Percentiles rank a stretch among this genome's conserved stretches.
These are phyloP conservation scores for Microplitis manilae DNA, from an alignment of 2,888 invertebrate genomes.

Conservation along the genomic window DNA sequence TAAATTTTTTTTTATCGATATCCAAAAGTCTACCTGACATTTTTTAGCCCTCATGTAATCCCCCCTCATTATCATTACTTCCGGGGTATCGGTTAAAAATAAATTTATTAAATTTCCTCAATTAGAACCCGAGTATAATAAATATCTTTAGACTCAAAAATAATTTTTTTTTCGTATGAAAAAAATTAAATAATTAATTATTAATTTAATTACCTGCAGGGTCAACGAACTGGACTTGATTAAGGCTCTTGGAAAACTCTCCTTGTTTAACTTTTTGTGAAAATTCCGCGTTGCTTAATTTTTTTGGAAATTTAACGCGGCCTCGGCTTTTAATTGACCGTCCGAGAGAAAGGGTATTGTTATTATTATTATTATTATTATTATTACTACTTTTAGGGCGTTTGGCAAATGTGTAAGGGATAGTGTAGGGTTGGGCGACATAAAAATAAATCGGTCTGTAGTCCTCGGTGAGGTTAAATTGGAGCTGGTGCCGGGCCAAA, in stretches of 20 bases:
- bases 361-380: slow-evolving; percentile 32
- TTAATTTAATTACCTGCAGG: slow-evolving; percentile 38
- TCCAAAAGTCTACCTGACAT: too few species aligned
- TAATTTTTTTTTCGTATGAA: not conserved
- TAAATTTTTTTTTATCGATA: too few species aligned
- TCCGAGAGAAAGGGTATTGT: slow-evolving; percentile 67
- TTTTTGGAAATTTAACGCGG: slow-evolving; percentile 66
- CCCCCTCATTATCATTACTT: too few species aligned
- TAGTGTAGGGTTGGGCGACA: slow-evolving; percentile 67
- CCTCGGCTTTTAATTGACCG: slow-evolving; percentile 63
- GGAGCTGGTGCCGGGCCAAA: not conserved
- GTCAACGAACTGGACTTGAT: slow-evolving; percentile 66
- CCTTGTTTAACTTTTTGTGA: slow-evolving; percentile 67
- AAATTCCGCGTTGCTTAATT: slow-evolving; percentile 64
- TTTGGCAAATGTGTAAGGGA: slow-evolving; percentile 66
- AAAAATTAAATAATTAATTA: not conserved
- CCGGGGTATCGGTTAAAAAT: too few species aligned
- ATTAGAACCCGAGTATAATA: too few species aligned
- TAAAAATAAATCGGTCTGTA: slow-evolving; percentile 68
- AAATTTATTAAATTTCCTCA: too few species aligned
- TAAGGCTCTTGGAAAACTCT: slow-evolving; percentile 67
- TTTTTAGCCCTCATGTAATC: too few species aligned
- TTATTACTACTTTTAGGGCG: slow-evolving; percentile 51
- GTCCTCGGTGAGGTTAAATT: slow-evolving; percentile 59
- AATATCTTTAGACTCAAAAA: too few species aligned